A percentile compares a stretch with the other conserved stretches of the same genome.
These are phyloP conservation scores for Vesta saturnalis DNA, from an alignment of 2,888 invertebrate genomes.

Conservation along the genomic window DNA sequence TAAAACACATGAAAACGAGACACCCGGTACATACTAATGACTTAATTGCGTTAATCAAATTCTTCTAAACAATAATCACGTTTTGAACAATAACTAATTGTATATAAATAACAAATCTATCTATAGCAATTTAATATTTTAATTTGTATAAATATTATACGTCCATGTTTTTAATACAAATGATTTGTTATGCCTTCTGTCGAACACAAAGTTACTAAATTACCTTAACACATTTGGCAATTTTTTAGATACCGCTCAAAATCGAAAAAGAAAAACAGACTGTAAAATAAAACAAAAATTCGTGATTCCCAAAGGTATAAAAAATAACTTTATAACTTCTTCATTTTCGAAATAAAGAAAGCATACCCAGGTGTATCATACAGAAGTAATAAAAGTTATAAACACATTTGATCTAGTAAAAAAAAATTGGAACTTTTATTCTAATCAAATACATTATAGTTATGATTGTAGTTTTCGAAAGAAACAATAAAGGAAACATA, in stretches of 20 bases:
- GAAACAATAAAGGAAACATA: too few species aligned
- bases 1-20: too few species aligned
- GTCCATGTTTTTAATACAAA: too few species aligned
- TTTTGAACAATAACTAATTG: too few species aligned
- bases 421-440: not conserved
- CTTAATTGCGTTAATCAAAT: too few species aligned
- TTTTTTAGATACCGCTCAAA: not conserved
- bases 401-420: not conserved
- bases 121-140: too few species aligned
- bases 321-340: not conserved
- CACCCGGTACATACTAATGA: too few species aligned
- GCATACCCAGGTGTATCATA: conserved; percentile 8
- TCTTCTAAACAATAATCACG: too few species aligned
- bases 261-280: not conserved
- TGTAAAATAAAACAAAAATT: not conserved
- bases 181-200: not conserved
- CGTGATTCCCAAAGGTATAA: not conserved
- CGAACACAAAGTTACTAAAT: too few species aligned
- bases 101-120: too few species aligned
- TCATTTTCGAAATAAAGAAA: conserved; percentile 4
- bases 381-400: conserved; percentile 7
- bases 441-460: not conserved
- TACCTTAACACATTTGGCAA: not conserved
- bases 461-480: too few species aligned
- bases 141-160: too few species aligned